Base-by-base conservation (phyloP, 2,113 vertebrate species). In the Xiphias gladius region DNA sequence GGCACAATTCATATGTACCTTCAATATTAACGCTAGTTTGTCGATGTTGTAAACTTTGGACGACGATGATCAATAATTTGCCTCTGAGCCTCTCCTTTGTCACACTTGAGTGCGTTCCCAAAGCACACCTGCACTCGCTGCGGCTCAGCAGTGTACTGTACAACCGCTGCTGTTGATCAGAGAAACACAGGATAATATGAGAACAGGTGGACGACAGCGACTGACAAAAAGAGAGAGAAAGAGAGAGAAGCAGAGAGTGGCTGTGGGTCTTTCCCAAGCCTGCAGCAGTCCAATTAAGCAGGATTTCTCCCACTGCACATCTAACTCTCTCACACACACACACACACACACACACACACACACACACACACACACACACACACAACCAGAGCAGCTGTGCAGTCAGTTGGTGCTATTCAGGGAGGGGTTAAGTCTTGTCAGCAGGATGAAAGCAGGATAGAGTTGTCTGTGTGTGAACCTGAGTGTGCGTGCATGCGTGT, bases 211-310 rank as follows among this genome's bases (percentile, higher is more conserved):
- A 73, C 13, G 46, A 57, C 46, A 46, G 43, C 9, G 37, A 65
- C 50, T 10, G 48, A 84, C n/a, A 66, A 24, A 71, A 37, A 79
- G n/a, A 70, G 35, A 67, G 61, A 65, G 54, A 63, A 65, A 57
- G 66, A 63, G 58, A 67, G 39, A 26, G 35, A 58, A 41, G 41
- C 11, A 22, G 57, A 84, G 71, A 80, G 79, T 20, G 57, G 62
- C 64, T 67, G 63, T 76, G 75, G 90, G 83, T 90, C 86, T 91
- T 93, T 94, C 88, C 89, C 87, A 87, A 93, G 84, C 85, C 89
- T 87, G 84, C 84, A 86, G 87, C 87, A 81, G 90, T 89, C 92
- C 94, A 95, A 94, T 96, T 94, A 96, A 93, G 79, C 84, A 77
- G 80, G 68, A 79, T 91, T 94, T 93, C 77, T 91, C 73, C 54